Evolutionary conservation across 2,113 vertebrate species (phyloP), one percentile per base, ranked within the genome.

Genomic region (Amblyopsis rosae): DNA sequence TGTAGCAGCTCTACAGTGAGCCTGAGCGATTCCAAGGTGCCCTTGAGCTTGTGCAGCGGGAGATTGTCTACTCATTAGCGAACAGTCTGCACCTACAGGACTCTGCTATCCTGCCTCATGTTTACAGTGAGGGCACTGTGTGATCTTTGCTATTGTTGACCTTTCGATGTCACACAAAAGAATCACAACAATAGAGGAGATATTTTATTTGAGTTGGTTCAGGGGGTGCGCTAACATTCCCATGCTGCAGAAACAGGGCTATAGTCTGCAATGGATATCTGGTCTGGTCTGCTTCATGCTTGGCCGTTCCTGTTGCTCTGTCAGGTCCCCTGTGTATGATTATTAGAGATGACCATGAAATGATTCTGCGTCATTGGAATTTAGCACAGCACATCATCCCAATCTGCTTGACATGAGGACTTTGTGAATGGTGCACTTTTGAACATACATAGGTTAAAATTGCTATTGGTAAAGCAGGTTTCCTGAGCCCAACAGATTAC

Each of bases 301-400:
- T 62, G 60, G 33, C 73, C 69, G 62, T 62, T 65, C 56, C 69
- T 64, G 59, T 70, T 53, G 9, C 68, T 65, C 19, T 35, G 62
- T 82, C 78, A 73, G 67, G 75, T 58, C 61, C 67, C 63, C 53
- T 33, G 73, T 60, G 26, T 62, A 65, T 82, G 78, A 86, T 84
- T 78, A 9, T 77, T 69, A 62, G 77, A 77, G 77, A 85, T 87
- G 68, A 72, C 62, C 76, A 75, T 87, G 76, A 84, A 84, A 85
- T 86, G 59, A 81, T 85, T 84, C 75, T 63, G 67, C 65, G 57
- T 53, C 65, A 77, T 69, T 81, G 77, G 53, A 85, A 80, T 85
- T 86, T 62, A 69, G 62, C 67, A 71, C 61, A 60, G 65, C 63
- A 82, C 79, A 79, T 81, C 73, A 32, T 53, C 16, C 13, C 59